Evolutionary conservation across 2,113 vertebrate genomes (phyloP).

Genomic region (Ctenomys sociabilis): DNA sequence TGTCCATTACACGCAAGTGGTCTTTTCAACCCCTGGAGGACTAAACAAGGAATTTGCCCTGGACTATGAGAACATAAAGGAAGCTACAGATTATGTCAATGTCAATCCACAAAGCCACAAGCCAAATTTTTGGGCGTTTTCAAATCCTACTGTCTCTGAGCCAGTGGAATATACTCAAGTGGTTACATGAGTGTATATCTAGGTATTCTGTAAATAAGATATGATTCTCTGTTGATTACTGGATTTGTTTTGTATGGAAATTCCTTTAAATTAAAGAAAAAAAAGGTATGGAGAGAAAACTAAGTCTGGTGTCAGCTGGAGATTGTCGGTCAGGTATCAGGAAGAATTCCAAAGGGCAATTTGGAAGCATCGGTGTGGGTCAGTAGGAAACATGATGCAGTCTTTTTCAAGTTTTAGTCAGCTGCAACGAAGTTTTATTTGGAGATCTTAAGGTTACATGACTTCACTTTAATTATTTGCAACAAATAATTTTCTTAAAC

Average conservation of each 20-base stretch:
- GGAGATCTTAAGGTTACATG: not conserved
- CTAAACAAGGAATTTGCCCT: fast-evolving
- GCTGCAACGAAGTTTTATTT: not conserved
- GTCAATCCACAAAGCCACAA: slow-evolving; percentile 72
- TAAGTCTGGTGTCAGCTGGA: not conserved
- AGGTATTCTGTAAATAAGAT: not conserved
- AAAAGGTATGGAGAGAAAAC: not conserved
- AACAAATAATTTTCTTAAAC: slow-evolving; percentile 33
- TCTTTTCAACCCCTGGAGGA: slow-evolving; percentile 51
- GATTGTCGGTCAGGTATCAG: not conserved
- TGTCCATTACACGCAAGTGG: slow-evolving; percentile 76
- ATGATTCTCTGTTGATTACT: not conserved
- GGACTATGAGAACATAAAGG: slow-evolving; percentile 79
- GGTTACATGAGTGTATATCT: slow-evolving; percentile 74
- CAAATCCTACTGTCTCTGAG: slow-evolving; percentile 22
- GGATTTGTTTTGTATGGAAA: not conserved
- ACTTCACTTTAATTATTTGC: slow-evolving; percentile 8
- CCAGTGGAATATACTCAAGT: slow-evolving; percentile 77
- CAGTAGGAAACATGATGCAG: not conserved
- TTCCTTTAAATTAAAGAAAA: not conserved
- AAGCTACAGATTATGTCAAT: slow-evolving; percentile 78
- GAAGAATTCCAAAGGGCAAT: not conserved
- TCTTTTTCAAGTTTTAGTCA: not conserved
- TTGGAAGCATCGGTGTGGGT: not conserved
- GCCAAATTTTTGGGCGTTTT: slow-evolving; percentile 57